phyloP scores from a whole-genome alignment of 2,797 vertebrate genomes.

The Takifugu ocellatus region DNA sequence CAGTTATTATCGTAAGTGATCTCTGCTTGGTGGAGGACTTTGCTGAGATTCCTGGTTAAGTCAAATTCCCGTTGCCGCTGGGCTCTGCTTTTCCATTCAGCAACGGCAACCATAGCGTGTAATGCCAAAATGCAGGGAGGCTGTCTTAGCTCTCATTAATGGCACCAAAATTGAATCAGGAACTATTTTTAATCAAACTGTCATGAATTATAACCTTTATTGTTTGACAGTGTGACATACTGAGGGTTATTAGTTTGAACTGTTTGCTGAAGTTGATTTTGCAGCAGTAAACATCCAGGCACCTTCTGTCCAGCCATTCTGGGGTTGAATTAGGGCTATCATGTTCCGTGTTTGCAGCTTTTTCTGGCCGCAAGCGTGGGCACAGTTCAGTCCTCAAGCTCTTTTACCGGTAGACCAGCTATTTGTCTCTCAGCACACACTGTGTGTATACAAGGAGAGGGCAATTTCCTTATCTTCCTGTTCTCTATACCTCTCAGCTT shows the following conservation, averaged over 20 bases:
- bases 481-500: conserved; percentile 28
- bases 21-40: no score
- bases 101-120: background rate
- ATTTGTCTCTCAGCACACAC: conserved; percentile 48
- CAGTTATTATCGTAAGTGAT: no score
- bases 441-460: conserved; percentile 36
- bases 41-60: no score
- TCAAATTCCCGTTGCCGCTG: no score
- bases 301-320: conserved; percentile 10
- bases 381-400: conserved; percentile 40
- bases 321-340: conserved; percentile 9
- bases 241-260: conserved; percentile 7
- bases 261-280: conserved; percentile 11
- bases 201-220: conserved; percentile 42
- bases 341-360: conserved; percentile 24
- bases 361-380: conserved; percentile 37
- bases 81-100: background rate
- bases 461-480: conserved; percentile 45
- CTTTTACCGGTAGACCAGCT: conserved; percentile 31
- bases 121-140: conserved; percentile 2
- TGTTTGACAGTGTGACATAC: conserved; percentile 28
- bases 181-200: conserved; percentile 62
- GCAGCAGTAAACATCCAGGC: conserved; percentile 7
- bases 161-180: conserved; percentile 41
- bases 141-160: conserved; percentile 37